Base-by-base conservation (phyloP, 2,113 vertebrate genomes). In the Plestiodon gilberti region DNA sequence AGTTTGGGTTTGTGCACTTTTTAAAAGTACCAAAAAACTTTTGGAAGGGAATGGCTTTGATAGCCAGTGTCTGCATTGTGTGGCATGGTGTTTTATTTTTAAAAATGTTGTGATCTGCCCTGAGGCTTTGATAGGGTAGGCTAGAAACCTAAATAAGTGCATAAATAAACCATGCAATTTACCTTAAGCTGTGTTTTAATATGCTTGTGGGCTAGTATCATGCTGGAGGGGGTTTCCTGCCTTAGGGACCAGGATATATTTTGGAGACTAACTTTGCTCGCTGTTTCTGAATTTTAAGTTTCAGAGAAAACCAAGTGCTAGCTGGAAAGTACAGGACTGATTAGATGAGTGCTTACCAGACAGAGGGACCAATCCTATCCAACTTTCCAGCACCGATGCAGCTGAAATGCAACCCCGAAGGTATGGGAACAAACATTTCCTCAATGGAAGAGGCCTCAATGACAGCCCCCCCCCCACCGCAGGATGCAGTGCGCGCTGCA, bases 191-290 rank as follows among this genome's bases (percentile, higher is more conserved):
- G 76, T 1, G 6, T 61, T 30, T 52, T 81, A 52, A 64, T 20
- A 30, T 48, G 10, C 15, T 38, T 33, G 25, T 3, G 88, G 33
- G 40, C 43, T 62, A 14, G 22, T 40, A 73, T 33, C 38, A 28
- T 80, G 57, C 38, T 38, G 23, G 6, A 0, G 1, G 81, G 87
- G 35, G 28, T 38, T 38, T 48, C n/a, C 55, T 64, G 48, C 73
- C 52, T 79, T 0, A 0, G 1, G 52, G 74, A 81, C 79, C 81
- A 70, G 83, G 25, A 13, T 0, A 1, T 23, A 79, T 64, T n/a
- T 7, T 15, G 20, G 74, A 75, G 61, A 33, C 17, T 83, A 78
- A 79, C 65, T 52, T 62, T 62, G 71, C 17, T 18, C 7, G 30
- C 48, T 85, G 57, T 2, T 18, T 35, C 76, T 73, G 81, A 59